A percentile compares a stretch with the other conserved stretches of the same genome.
These are phyloP conservation scores for Parnassius smintheus DNA, from an alignment of 2,888 invertebrate genomes.

Conservation along the genomic window DNA sequence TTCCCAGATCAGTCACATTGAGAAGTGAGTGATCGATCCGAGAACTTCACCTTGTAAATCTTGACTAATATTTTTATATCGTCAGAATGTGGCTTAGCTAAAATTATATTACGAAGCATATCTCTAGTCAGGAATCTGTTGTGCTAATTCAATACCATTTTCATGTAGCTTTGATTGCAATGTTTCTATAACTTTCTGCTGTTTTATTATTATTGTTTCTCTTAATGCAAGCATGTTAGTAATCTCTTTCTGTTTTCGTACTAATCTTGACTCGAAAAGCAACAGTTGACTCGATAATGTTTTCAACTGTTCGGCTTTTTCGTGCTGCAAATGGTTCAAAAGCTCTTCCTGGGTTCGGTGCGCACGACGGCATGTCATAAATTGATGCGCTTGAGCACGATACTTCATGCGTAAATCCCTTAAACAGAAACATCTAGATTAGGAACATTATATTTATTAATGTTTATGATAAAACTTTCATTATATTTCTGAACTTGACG, in stretches of 20 bases:
- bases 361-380: constrained; percentile 90
- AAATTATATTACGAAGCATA: too few relatives aligned
- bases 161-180: constrained; percentile 88
- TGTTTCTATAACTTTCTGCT: constrained; percentile 89
- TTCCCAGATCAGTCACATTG: too few relatives aligned
- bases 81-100: too few relatives aligned
- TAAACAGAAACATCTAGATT: constrained; percentile 55
- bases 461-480: too few relatives aligned
- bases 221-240: constrained; percentile 87
- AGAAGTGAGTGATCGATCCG: too few relatives aligned
- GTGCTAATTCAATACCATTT: constrained; percentile 86
- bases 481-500: too few relatives aligned
- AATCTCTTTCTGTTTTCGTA: constrained; percentile 92
- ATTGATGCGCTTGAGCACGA: constrained; percentile 90
- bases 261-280: constrained; percentile 90
- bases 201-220: constrained; percentile 89
- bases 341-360: constrained; percentile 90
- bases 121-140: constrained; percentile 82
- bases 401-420: constrained; percentile 89
- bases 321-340: constrained; percentile 87
- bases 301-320: constrained; percentile 91
- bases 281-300: constrained; percentile 90
- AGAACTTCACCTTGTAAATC: too few relatives aligned
- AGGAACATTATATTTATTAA: too few relatives aligned
- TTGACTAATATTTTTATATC: too few relatives aligned